Conservation (phyloP, 2,113 vertebrate genomes). For the Laticauda colubrina region DNA sequence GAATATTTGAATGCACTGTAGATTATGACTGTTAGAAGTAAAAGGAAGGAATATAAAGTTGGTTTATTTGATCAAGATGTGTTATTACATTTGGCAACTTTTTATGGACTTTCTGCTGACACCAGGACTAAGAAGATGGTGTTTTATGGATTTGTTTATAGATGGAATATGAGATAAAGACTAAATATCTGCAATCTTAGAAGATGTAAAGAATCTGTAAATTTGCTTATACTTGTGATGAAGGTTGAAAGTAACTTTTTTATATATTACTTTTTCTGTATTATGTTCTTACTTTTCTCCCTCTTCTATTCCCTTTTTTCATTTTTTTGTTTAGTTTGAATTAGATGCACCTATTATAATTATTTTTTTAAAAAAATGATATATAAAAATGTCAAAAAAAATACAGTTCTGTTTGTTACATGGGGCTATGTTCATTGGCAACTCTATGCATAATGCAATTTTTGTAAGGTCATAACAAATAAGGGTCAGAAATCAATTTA, state of each 20-base stretch:
- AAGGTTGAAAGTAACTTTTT: not conserved
- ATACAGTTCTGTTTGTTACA: not conserved
- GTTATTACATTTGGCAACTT: not conserved
- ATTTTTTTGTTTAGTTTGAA: not conserved
- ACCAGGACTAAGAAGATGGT: not conserved
- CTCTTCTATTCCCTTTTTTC: not conserved
- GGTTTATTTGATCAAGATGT: not conserved
- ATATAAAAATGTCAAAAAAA: not conserved
- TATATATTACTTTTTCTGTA: not conserved
- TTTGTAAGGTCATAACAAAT: conserved; percentile 19
- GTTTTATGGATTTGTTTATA: not conserved
- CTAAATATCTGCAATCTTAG: not conserved
- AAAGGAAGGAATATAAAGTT: not conserved
- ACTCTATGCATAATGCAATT: conserved; percentile 15
- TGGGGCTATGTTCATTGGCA: not conserved
- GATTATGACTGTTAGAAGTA: not conserved
- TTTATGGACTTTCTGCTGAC: not conserved
- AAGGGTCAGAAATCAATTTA: conserved; percentile 13
- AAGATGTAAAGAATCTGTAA: not conserved
- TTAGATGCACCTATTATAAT: not conserved
- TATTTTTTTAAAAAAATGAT: not conserved
- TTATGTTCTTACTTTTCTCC: not conserved
- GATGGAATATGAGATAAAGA: not conserved
- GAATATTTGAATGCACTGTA: not conserved
- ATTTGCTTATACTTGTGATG: not conserved